Evolutionary conservation across 2,888 invertebrate species (phyloP), one percentile per base, ranked within the genome.

Genomic region (Pheosia tremula): DNA sequence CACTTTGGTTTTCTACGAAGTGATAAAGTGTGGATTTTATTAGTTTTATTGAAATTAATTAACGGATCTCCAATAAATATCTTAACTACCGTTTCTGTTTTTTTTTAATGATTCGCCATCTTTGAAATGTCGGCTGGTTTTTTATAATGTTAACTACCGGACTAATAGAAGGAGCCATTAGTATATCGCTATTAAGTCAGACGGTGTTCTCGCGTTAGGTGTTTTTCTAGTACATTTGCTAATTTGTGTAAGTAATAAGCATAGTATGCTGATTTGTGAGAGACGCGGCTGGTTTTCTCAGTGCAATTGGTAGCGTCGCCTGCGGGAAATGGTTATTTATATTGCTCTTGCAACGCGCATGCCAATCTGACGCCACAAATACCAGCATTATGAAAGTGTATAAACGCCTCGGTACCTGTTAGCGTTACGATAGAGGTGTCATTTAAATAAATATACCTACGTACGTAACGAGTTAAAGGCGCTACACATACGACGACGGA

Each of bases 21-120:
- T 80, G 82, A 82, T 82, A 82, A 83, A 84, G 80, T 72, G 75
- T 81, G 67, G 68, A 76, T 79, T 79, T 75, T 75, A 82, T 75
- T 77, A 70, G 68, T 76, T 75, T 80, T 79, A 75, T 76, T 75
- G 72, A 70, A 78, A 79, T 79, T 81, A 80, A 77, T 80, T 77
- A 77, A 75, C 71, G 69, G 72, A 75, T 80, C 72, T 71, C 75
- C 75, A 70, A 75, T 70, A 74, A 72, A 76, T 77, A 74, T 66
- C 61, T 63, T 73, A 82, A 79, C 80, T 76, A 77, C 70, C 75
- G 75, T 76, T 75, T 73, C 73, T 77, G 70, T 71, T 66, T 74
- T 66, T 59, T 74, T 77, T 73, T 24, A 24, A 71, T 78, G 74
- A 79, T 78, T 71, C 71, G 76, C 67, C 64, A 68, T 67, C 61